Conservation (phyloP, 2,797 vertebrate species). For the Schizopygopsis malacanthus region DNA sequence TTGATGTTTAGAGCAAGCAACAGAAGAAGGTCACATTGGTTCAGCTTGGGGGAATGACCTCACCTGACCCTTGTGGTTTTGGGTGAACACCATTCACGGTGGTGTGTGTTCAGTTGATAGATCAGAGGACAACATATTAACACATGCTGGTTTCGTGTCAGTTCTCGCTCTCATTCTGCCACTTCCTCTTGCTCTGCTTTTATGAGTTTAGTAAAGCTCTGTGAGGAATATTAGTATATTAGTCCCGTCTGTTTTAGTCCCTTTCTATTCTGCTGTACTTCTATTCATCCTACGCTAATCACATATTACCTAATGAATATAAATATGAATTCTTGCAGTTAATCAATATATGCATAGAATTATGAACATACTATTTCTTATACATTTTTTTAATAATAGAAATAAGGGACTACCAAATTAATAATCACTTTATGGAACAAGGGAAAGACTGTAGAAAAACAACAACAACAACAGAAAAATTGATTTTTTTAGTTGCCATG, state of each 20-base stretch:
- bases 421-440: not conserved
- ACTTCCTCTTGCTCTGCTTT: not conserved
- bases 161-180: conserved; percentile 17
- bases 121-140: conserved; percentile 46
- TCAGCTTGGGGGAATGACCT: not conserved
- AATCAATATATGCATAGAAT: not conserved
- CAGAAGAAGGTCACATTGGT: not conserved
- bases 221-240: not conserved
- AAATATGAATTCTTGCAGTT: not conserved
- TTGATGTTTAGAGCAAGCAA: not conserved
- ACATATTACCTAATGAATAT: not conserved
- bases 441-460: not conserved
- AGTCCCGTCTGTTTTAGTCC: not conserved
- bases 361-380: not conserved
- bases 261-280: not conserved
- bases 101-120: conserved; percentile 28
- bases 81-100: conserved; percentile 4
- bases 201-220: not conserved
- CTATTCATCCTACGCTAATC: not conserved
- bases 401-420: not conserved
- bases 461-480: not conserved
- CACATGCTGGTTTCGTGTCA: conserved; percentile 48
- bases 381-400: not conserved
- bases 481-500: not conserved
- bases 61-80: not conserved